Evolutionary conservation across 1,140 invertebrate genomes (phyloP).

Genomic region (Thaumetopoea pityocampa): DNA sequence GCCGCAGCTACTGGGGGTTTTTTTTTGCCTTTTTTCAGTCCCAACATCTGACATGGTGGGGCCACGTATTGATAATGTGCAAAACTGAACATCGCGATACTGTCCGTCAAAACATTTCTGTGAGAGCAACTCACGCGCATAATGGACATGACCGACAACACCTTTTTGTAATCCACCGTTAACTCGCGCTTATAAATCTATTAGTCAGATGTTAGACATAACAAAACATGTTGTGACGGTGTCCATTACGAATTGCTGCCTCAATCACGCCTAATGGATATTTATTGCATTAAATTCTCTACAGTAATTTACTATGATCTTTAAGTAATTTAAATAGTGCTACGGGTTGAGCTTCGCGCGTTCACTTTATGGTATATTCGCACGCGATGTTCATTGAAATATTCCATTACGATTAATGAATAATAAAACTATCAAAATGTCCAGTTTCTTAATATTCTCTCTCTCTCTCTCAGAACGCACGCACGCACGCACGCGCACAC

Average conservation of each 20-base stretch:
- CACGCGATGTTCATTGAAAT: constrained; percentile 3
- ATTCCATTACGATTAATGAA: neutral
- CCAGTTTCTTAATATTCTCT: too few relatives aligned
- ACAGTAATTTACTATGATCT: constrained; percentile 3
- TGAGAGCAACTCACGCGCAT: constrained; percentile 12
- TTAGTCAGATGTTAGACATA: constrained; percentile 13
- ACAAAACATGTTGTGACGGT: constrained; percentile 16
- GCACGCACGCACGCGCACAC: too few relatives aligned
- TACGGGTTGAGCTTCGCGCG: neutral
- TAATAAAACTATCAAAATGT: too few relatives aligned
- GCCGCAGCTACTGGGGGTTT: constrained; percentile 36
- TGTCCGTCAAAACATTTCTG: constrained; percentile 29
- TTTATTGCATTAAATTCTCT: constrained; percentile 1
- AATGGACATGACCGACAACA: constrained; percentile 18
- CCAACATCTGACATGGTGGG: constrained; percentile 34
- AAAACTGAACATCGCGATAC: constrained; percentile 27
- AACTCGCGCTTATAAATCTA: constrained; percentile 7
- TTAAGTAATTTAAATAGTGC: constrained; percentile 3
- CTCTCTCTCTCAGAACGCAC: too few relatives aligned
- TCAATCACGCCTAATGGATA: constrained; percentile 6
- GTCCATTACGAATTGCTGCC: constrained; percentile 6
- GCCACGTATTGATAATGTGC: constrained; percentile 32
- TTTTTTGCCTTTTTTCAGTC: constrained; percentile 23
- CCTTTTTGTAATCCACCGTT: constrained; percentile 20
- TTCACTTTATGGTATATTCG: neutral